Conservation (phyloP, 2,888 invertebrate genomes). For the Xiphydria camelus region DNA sequence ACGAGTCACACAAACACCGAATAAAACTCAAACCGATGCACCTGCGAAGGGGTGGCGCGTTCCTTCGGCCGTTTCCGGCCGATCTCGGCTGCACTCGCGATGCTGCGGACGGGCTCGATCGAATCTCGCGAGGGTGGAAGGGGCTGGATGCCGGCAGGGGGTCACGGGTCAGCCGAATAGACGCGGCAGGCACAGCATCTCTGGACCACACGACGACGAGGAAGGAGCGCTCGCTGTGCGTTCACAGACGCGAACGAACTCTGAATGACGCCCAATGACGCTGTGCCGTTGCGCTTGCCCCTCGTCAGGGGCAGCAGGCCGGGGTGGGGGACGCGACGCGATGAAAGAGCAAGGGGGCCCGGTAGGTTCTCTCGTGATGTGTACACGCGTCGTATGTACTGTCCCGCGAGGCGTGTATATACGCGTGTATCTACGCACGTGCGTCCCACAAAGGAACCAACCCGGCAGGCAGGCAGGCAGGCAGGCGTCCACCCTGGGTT, state of each 20-base stretch:
- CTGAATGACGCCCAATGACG: slow-evolving; percentile 28
- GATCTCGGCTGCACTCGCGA: too few relatives aligned
- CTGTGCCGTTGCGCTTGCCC: slow-evolving; percentile 15
- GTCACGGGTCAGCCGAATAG: background rate
- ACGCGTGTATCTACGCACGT: slow-evolving; percentile 18
- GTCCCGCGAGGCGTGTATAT: slow-evolving; percentile 3
- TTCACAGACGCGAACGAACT: slow-evolving; percentile 19
- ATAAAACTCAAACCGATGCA: slow-evolving; percentile 5
- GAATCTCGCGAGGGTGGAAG: too few relatives aligned
- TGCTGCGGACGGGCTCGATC: too few relatives aligned
- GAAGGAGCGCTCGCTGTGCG: slow-evolving; percentile 5
- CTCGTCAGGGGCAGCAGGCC: slow-evolving; percentile 15
- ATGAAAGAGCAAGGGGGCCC: slow-evolving; percentile 18
- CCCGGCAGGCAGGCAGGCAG: slow-evolving; percentile 16
- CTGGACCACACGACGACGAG: background rate
- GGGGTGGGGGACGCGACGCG: slow-evolving; percentile 16
- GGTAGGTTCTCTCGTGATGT: slow-evolving; percentile 3
- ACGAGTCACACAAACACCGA: slow-evolving; percentile 4
- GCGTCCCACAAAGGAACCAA: slow-evolving; percentile 26
- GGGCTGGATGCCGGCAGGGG: too few relatives aligned
- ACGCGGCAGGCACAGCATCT: background rate
- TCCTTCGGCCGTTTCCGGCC: background rate
- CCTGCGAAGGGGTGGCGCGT: too few relatives aligned
- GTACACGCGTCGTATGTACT: background rate
- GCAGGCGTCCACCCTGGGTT: slow-evolving; percentile 7